These are phyloP conservation scores for Polydrusus pterygomalis DNA, from an alignment of 2,888 invertebrate species.

Conservation along the genomic window DNA sequence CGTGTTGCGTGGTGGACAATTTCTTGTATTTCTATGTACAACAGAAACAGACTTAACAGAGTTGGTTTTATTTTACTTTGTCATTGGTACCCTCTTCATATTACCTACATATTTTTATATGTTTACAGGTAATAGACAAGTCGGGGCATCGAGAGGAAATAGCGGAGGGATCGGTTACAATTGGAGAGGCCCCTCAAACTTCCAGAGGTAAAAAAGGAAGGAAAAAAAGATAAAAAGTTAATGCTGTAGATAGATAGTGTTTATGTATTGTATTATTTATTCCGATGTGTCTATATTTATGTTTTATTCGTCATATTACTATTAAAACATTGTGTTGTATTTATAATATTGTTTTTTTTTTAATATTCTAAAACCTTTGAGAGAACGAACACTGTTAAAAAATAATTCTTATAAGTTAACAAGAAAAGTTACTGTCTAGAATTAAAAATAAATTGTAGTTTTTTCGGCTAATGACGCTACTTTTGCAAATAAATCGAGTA, in stretches of 20 bases:
- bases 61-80: no score
- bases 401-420: no score
- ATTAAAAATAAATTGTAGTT: background rate
- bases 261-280: background rate
- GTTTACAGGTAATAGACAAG: constrained; percentile 71
- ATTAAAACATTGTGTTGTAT: constrained; percentile 6
- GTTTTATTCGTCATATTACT: background rate
- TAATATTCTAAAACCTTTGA: no score
- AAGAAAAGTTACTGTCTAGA: no score
- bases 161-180: constrained; percentile 77
- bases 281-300: background rate
- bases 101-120: background rate
- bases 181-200: constrained; percentile 70
- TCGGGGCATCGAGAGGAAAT: constrained; percentile 77
- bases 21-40: no score
- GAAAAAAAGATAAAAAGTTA: constrained; percentile 42
- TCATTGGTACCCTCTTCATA: background rate
- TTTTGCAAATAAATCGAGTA: background rate
- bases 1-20: background rate
- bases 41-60: no score
- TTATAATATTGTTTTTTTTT: background rate
- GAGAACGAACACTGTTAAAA: no score
- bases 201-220: constrained; percentile 61
- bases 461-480: background rate
- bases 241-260: background rate